These are phyloP conservation scores for Dasypolia templi DNA, from an alignment of 2,888 invertebrate genomes.

Conservation along the genomic window DNA sequence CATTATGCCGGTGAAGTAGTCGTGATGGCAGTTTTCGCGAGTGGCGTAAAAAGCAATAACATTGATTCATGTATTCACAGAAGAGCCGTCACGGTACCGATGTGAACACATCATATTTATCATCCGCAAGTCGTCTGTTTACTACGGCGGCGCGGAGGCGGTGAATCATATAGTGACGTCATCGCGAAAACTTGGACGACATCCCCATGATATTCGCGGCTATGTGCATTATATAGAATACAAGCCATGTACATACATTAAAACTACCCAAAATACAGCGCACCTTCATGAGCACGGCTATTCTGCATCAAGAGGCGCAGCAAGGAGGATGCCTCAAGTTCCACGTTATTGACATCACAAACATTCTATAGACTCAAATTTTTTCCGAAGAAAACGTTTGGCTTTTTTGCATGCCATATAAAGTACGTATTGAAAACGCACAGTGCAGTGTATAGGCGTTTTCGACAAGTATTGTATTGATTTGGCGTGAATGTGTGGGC, in stretches of 20 bases:
- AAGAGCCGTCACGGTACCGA: constrained; percentile 33
- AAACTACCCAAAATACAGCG: neutral
- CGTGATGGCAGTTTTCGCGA: constrained; percentile 1
- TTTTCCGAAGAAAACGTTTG: neutral
- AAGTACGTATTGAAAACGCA: neutral
- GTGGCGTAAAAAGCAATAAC: constrained; percentile 30
- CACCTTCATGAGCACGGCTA: too few relatives aligned
- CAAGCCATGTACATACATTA: neutral
- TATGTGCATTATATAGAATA: constrained; percentile 2
- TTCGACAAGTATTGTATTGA: constrained; percentile 46
- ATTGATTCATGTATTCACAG: constrained; percentile 53
- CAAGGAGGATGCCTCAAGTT: neutral
- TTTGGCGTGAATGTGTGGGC: constrained; percentile 37
- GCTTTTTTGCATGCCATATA: constrained; percentile 2
- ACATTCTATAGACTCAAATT: constrained; percentile 3
- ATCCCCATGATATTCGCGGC: constrained; percentile 14
- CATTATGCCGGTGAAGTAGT: constrained; percentile 14
- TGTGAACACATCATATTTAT: constrained; percentile 40
- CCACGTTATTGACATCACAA: neutral
- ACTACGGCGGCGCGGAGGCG: constrained; percentile 37
- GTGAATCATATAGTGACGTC: constrained; percentile 57
- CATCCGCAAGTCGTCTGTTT: constrained; percentile 33
- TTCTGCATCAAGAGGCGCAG: neutral
- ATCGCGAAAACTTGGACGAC: constrained; percentile 38
- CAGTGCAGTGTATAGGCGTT: neutral